These are phyloP conservation scores for Euzetes globulus DNA, from an alignment of 2,888 invertebrate genomes.

Conservation along the genomic window DNA sequence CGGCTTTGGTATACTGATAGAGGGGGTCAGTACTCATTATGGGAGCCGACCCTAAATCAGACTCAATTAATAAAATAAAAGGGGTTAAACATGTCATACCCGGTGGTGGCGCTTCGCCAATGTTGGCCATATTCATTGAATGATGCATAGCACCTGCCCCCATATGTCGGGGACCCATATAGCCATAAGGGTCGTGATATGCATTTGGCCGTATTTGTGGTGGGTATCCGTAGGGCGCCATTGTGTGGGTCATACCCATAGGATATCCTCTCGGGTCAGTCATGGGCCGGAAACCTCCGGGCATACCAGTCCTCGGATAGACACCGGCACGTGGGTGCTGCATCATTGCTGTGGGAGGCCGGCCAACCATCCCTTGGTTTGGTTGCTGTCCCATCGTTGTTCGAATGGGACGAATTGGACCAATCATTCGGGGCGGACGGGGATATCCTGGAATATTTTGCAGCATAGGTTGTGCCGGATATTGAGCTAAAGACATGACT, in stretches of 20 bases:
- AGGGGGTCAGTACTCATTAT: background rate
- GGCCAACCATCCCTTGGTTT: background rate
- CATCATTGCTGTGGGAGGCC: conserved; percentile 2
- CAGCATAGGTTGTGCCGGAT: background rate
- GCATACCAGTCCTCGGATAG: background rate
- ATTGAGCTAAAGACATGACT: background rate
- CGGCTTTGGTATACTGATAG: background rate
- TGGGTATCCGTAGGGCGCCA: conserved; percentile 16
- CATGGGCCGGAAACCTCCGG: conserved; percentile 8
- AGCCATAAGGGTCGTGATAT: conserved; percentile 26
- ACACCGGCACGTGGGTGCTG: background rate
- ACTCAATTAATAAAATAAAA: conserved; percentile 36
- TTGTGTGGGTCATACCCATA: conserved; percentile 6
- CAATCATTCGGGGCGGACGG: background rate
- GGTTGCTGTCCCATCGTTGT: background rate
- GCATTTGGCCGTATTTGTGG: conserved; percentile 15
- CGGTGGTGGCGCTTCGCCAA: conserved; percentile 14
- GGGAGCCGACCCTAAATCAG: background rate
- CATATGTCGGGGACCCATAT: conserved; percentile 29
- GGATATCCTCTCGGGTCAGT: conserved; percentile 7
- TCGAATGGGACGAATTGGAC: conserved; percentile 17
- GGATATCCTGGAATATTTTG: background rate
- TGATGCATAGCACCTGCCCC: background rate
- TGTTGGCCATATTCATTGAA: background rate
- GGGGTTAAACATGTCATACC: background rate